Percentiles rank a stretch among this genome's conserved stretches.
Conservation (phyloP, 2,113 vertebrate genomes). For the Plestiodon gilberti region DNA sequence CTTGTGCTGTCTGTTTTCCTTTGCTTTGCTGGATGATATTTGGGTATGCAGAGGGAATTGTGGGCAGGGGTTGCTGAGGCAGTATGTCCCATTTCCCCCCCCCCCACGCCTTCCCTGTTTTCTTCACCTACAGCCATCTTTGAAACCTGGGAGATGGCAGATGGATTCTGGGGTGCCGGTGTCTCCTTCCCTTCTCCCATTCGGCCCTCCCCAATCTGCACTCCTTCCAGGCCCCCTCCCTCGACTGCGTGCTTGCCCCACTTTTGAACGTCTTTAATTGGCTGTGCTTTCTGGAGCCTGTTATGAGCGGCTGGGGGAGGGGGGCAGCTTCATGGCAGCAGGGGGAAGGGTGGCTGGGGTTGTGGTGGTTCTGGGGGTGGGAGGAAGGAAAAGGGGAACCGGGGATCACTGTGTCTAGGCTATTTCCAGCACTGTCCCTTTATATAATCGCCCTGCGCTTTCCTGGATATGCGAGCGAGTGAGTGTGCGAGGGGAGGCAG, state of each 20-base stretch:
- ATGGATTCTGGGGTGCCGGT: background rate
- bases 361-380: background rate
- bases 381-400: background rate
- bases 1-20: background rate
- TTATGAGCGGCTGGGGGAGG: constrained; percentile 47
- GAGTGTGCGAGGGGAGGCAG: background rate
- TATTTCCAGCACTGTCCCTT: background rate
- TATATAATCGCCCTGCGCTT: background rate
- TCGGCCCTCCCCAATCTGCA: constrained; percentile 66
- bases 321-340: constrained; percentile 39
- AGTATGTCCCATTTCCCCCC: background rate
- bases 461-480: background rate
- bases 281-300: constrained; percentile 57
- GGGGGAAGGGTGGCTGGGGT: constrained; percentile 21
- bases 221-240: constrained; percentile 46
- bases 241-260: constrained; percentile 63
- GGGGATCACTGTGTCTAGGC: background rate
- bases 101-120: background rate
- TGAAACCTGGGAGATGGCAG: background rate
- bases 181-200: constrained; percentile 16
- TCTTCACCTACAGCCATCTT: background rate
- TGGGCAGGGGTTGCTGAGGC: background rate
- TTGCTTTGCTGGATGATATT: background rate
- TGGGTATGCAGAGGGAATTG: background rate
- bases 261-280: constrained; percentile 70